Percentiles rank a stretch among this genome's conserved stretches.
Conservation (phyloP, 1,140 invertebrate genomes). For the Rhagoletis pomonella region DNA sequence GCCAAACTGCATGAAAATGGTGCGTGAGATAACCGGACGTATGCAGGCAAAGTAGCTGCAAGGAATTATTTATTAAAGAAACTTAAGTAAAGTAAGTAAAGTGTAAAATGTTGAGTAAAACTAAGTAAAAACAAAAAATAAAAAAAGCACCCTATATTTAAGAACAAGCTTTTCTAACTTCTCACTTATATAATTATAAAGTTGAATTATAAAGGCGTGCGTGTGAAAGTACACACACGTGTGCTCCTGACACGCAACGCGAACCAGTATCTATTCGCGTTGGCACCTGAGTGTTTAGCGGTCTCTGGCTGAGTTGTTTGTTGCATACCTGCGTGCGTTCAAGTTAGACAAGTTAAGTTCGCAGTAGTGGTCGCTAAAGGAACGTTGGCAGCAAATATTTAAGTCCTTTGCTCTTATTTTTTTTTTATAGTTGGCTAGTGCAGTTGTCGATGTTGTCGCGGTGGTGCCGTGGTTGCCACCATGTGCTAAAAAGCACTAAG, state of each 20-base stretch:
- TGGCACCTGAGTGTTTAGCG: constrained; percentile 8
- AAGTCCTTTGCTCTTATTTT: background rate
- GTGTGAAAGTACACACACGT: too few relatives aligned
- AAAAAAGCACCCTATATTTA: too few relatives aligned
- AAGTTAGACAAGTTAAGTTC: background rate
- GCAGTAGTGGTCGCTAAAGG: background rate
- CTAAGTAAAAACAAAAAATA: too few relatives aligned
- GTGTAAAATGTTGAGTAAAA: background rate
- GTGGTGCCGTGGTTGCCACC: background rate
- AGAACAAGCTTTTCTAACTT: too few relatives aligned
- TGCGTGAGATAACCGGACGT: constrained; percentile 52
- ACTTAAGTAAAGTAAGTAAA: background rate
- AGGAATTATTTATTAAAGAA: background rate
- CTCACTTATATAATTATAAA: too few relatives aligned
- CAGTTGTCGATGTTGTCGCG: background rate
- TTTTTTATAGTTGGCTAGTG: background rate
- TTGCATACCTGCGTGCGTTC: constrained; percentile 3
- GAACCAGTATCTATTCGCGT: background rate
- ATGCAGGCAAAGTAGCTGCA: constrained; percentile 55
- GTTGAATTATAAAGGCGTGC: too few relatives aligned
- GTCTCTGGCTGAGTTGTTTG: background rate
- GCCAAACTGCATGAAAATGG: constrained; percentile 55
- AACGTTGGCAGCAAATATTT: background rate
- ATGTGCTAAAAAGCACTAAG: constrained; percentile 48
- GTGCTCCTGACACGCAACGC: background rate